Evolutionary conservation across 1,140 invertebrate genomes (phyloP), one percentile per base, ranked within the genome.

Genomic region (Anastatus disparis): DNA sequence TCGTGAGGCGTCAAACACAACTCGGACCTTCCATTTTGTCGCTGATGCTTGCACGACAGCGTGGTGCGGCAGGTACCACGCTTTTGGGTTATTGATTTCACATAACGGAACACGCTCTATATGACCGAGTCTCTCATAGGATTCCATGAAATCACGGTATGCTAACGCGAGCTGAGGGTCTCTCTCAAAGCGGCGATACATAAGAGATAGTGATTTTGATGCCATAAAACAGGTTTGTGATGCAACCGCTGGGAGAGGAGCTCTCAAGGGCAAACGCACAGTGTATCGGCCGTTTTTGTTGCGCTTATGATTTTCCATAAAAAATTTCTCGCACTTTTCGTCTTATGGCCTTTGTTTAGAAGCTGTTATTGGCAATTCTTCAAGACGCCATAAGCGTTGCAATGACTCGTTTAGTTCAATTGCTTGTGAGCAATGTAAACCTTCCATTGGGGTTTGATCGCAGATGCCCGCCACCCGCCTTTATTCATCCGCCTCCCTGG

Each of bases 311-410:
- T 70, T 66, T 0, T 40, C n/a, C 4, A 4, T 7, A 65, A 69
- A 75, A 12, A 50, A 42, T 15, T 62, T 17, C 26, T 77, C 74
- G 40, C 72, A 74, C 3, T 17, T 12, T n/a, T 63, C 40, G 15
- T 75, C 72, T 15, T 72, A 62, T n/a, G 66, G 53, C 8, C 46
- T 63, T 1, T 59, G n/a, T 8, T 7, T 12, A 22, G 0, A n/a
- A 7, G 7, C 7, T 35, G 24, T 4, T 24, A 3, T 24, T 4
- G 52, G 31, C 10, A 74, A 3, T 22, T 72, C 71, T 17, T 77
- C 73, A 1, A 67, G 35, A 10, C 35, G 22, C 73, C 71, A 77
- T 44, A 74, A 77, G 7, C 50, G 48, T 48, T 67, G 38, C 2
- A 75, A 15, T 4, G 26, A 1, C n/a, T 68, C 40, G 0, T 65